phyloP scores from a whole-genome alignment of 53 echinoderm and acorn worm genomes.

The Antedon mediterranea region DNA sequence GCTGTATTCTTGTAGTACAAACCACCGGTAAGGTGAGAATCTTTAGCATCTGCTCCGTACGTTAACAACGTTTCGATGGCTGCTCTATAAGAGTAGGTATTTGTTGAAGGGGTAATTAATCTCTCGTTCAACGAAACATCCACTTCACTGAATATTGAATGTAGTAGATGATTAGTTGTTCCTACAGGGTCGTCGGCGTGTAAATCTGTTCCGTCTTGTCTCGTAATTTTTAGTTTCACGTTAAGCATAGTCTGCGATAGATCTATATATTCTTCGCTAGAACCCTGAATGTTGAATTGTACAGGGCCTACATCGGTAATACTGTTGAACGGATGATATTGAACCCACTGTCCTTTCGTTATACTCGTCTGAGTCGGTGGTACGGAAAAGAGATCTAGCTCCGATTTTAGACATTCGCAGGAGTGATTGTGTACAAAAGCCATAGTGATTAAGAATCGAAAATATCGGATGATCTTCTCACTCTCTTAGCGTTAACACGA shows the following conservation, averaged over 20 bases:
- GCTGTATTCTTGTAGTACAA: constrained; percentile 59
- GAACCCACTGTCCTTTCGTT: too few species aligned
- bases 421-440: constrained; percentile 22
- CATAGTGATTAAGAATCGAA: too few species aligned
- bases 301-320: constrained; percentile 23
- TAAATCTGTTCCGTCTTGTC: constrained; percentile 1
- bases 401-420: constrained; percentile 18
- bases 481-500: too few species aligned
- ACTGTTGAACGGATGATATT: constrained; percentile 22
- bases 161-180: constrained; percentile 7
- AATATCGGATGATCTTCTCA: too few species aligned
- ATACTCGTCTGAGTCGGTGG: too few species aligned
- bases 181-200: constrained; percentile 24
- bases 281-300: background rate
- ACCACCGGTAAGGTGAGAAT: constrained; percentile 39
- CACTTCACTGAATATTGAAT: constrained; percentile 22
- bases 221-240: constrained; percentile 5
- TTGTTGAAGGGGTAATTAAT: constrained; percentile 10
- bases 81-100: too few species aligned
- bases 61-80: too few species aligned
- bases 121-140: constrained; percentile 28
- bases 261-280: constrained; percentile 40
- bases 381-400: constrained; percentile 25
- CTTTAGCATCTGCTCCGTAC: too few species aligned
- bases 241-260: constrained; percentile 22